Conservation (phyloP, 2,113 vertebrate species). For the Scopus umbretta region DNA sequence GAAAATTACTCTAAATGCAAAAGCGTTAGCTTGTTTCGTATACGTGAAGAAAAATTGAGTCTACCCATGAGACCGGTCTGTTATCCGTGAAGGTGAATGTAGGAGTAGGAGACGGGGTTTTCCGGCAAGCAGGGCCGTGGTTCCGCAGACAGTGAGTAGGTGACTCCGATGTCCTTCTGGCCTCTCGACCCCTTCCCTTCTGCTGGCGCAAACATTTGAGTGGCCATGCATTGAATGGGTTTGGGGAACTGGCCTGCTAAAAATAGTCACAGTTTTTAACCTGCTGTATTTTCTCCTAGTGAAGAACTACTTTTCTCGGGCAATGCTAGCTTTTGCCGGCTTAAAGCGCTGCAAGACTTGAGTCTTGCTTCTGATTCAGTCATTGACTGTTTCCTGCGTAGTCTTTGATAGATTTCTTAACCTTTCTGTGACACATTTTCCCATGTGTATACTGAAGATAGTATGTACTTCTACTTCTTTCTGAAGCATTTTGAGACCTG, state of each 20-base stretch:
- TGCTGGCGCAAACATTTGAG: neutral
- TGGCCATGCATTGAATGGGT: neutral
- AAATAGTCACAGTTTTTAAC: constrained; percentile 3
- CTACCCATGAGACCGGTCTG: neutral
- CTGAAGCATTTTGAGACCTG: neutral
- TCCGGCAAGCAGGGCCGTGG: neutral
- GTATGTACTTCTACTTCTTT: neutral
- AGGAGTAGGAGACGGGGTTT: neutral
- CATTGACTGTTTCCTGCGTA: constrained; percentile 21
- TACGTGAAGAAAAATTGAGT: neutral
- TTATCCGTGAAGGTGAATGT: neutral
- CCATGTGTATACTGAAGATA: neutral
- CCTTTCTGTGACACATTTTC: constrained; percentile 44
- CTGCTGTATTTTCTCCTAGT: neutral
- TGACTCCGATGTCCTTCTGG: neutral
- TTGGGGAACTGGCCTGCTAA: constrained; percentile 16
- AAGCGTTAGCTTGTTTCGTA: neutral
- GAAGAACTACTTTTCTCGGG: neutral
- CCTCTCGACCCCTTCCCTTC: neutral
- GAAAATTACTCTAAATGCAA: neutral
- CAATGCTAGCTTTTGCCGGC: neutral
- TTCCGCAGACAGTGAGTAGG: neutral
- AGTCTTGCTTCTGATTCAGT: neutral
- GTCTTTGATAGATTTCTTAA: constrained; percentile 40
- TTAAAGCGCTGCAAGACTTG: neutral